Conservation (phyloP, 2,888 invertebrate genomes). For the Drosophila sordidula region DNA sequence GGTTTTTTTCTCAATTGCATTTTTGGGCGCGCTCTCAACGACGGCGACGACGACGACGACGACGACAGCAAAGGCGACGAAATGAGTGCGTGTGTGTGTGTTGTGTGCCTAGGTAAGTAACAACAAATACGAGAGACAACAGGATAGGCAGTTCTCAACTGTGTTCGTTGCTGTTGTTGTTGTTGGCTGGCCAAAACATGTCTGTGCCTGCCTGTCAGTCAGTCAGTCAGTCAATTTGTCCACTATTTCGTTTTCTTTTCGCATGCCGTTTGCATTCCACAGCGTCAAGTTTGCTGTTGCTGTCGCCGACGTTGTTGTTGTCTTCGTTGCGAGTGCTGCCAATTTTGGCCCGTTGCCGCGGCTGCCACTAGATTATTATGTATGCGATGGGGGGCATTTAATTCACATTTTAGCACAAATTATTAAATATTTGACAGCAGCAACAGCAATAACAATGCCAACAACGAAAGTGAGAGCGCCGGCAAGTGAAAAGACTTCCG, state of each 20-base stretch:
- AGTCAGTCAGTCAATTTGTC: constrained; percentile 46
- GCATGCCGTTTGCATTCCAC: constrained; percentile 70
- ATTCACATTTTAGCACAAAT: constrained; percentile 75
- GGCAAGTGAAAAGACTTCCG: constrained; percentile 67
- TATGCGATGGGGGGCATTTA: constrained; percentile 58
- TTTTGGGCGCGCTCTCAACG: constrained; percentile 63
- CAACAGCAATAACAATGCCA: constrained; percentile 30
- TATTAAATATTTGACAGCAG: constrained; percentile 73
- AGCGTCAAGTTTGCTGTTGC: constrained; percentile 51
- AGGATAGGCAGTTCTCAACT: constrained; percentile 59
- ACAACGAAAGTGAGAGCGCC: constrained; percentile 72
- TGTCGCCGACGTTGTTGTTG: constrained; percentile 22
- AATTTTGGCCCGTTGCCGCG: constrained; percentile 21
- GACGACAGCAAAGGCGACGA: constrained; percentile 2
- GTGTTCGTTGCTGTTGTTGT: constrained; percentile 20
- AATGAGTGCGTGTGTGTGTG: constrained; percentile 11
- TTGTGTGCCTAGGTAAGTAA: constrained; percentile 38
- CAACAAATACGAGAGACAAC: constrained; percentile 38
- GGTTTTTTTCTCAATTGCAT: constrained; percentile 79
- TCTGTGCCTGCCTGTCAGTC: constrained; percentile 43
- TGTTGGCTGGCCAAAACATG: constrained; percentile 47
- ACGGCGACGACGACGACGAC: background rate
- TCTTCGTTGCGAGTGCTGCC: constrained; percentile 13
- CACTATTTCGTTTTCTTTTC: constrained; percentile 71
- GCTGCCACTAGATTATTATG: constrained; percentile 53